Conservation (phyloP, 2,888 invertebrate species). For the Pedicia rivosa region DNA sequence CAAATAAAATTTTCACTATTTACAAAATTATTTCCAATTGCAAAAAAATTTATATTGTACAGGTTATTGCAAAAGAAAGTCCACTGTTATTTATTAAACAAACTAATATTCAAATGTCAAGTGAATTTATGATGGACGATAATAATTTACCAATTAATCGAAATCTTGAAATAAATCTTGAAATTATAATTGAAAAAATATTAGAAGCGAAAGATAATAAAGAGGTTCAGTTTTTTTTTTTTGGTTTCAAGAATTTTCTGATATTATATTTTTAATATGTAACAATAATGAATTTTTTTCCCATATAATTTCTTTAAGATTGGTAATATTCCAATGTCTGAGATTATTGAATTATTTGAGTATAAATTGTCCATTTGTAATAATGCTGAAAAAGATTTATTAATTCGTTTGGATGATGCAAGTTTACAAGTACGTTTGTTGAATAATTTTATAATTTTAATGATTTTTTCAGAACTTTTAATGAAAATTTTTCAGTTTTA, state of each 20-base stretch:
- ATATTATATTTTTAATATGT: no score
- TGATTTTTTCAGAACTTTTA: no score
- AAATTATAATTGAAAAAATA: constrained; percentile 6
- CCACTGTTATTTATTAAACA: neutral
- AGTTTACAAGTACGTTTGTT: no score
- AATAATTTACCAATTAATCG: neutral
- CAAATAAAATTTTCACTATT: neutral
- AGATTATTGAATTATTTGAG: constrained; percentile 12
- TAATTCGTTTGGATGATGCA: constrained; percentile 10
- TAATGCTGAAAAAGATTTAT: constrained; percentile 10
- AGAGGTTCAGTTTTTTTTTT: no score
- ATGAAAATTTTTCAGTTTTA: no score
- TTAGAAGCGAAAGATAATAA: constrained; percentile 4
- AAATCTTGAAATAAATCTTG: neutral
- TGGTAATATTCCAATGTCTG: constrained; percentile 9
- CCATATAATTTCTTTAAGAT: no score
- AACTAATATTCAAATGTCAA: neutral
- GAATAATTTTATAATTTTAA: no score
- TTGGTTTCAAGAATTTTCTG: no score
- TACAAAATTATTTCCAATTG: no score
- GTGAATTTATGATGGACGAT: neutral
- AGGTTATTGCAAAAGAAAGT: neutral
- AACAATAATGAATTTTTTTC: no score
- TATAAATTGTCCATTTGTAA: constrained; percentile 10
- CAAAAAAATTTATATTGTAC: neutral